Percentiles rank a stretch among this genome's conserved stretches.
Evolutionary conservation across 2,888 invertebrate genomes (phyloP).

Genomic region (Limnephilus marmoratus): DNA sequence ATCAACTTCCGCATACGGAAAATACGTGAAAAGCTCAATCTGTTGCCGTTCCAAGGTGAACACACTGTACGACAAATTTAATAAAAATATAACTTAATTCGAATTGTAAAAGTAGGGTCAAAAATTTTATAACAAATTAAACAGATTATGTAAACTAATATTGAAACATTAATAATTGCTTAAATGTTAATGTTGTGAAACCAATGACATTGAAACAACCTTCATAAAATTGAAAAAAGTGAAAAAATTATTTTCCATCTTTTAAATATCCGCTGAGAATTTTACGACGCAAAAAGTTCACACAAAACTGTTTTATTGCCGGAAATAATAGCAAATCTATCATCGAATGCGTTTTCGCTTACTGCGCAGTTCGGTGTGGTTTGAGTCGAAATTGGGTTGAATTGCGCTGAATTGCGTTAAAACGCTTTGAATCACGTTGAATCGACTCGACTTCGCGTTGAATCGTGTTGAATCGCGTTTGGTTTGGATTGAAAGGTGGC

Average conservation of each 20-base stretch:
- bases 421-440: background rate
- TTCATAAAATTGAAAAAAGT: background rate
- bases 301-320: background rate
- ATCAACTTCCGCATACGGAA: constrained; percentile 29
- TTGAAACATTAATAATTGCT: background rate
- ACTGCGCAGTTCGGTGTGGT: background rate
- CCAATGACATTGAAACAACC: background rate
- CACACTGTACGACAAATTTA: background rate
- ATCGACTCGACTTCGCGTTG: background rate
- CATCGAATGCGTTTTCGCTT: background rate
- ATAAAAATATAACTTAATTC: background rate
- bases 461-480: background rate
- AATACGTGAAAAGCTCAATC: constrained; percentile 22
- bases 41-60: constrained; percentile 28
- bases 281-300: background rate
- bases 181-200: background rate
- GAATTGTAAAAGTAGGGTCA: background rate
- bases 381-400: background rate
- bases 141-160: background rate
- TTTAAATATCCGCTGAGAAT: background rate
- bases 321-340: background rate
- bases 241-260: background rate
- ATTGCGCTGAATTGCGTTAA: background rate
- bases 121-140: background rate
- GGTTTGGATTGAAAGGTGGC: constrained; percentile 36